Conservation (phyloP, 2,797 vertebrate species). For the Alosa sapidissima region DNA sequence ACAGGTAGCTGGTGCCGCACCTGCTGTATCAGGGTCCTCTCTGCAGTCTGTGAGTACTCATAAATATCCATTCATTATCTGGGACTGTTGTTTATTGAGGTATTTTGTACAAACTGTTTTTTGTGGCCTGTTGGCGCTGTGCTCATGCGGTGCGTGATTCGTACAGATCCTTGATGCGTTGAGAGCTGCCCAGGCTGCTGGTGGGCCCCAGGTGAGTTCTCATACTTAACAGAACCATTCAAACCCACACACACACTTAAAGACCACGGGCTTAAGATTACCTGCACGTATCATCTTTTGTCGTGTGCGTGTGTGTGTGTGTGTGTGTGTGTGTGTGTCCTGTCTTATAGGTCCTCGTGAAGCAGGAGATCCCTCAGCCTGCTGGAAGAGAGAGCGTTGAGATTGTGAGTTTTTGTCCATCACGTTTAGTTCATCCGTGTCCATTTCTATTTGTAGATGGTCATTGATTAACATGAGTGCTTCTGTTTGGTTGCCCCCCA, state of each 20-base stretch:
- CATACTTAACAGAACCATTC: background rate
- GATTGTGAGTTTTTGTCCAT: background rate
- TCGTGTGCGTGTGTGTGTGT: no score
- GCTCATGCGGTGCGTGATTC: background rate
- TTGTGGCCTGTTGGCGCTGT: background rate
- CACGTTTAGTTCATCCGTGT: background rate
- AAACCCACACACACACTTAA: background rate
- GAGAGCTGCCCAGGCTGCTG: background rate
- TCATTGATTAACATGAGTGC: background rate
- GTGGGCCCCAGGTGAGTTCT: background rate
- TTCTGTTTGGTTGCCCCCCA: background rate
- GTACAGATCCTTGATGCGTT: conserved; percentile 10
- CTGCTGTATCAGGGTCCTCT: background rate
- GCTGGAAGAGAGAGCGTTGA: conserved; percentile 13
- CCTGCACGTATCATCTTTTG: background rate
- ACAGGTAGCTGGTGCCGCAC: background rate
- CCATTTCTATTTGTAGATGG: background rate
- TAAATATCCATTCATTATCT: background rate
- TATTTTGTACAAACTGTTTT: background rate
- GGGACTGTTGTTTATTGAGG: background rate
- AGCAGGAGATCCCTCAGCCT: conserved; percentile 10
- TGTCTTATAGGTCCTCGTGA: background rate
- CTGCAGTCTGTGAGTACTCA: background rate
- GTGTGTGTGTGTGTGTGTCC: background rate
- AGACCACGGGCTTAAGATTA: background rate